Evolutionary conservation across 1,140 invertebrate genomes (phyloP).

Genomic region (Heliconius nattereri): DNA sequence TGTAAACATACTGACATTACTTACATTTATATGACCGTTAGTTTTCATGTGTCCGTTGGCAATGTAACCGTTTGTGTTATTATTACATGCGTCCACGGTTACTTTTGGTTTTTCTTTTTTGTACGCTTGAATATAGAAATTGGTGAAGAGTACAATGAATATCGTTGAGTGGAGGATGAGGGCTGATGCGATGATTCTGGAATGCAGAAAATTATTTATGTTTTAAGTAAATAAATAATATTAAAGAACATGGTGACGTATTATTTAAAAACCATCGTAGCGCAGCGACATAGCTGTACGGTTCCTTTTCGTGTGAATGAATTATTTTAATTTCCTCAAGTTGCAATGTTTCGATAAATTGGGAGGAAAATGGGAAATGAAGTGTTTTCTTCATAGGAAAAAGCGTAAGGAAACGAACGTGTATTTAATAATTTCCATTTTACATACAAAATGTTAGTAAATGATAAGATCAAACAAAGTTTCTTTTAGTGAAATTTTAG

Average conservation of each 20-base stretch:
- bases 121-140: slow-evolving; percentile 95
- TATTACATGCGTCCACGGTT: slow-evolving; percentile 50
- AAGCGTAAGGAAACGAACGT: no score
- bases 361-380: no score
- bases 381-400: neutral
- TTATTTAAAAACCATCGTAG: no score
- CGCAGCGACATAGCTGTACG: no score
- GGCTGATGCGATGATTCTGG: slow-evolving; percentile 85
- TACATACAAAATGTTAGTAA: neutral
- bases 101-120: slow-evolving; percentile 67
- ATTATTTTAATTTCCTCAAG: neutral
- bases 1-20: slow-evolving; percentile 10
- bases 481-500: neutral
- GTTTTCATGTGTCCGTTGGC: slow-evolving; percentile 50
- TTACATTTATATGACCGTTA: slow-evolving; percentile 47
- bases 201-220: slow-evolving; percentile 31
- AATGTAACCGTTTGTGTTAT: slow-evolving; percentile 53
- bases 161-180: slow-evolving; percentile 93
- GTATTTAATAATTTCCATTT: no score
- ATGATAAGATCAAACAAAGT: neutral
- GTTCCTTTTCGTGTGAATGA: no score
- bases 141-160: slow-evolving; percentile 94
- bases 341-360: neutral
- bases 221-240: no score
- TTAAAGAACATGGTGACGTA: no score